A percentile compares a stretch with the other conserved stretches of the same genome.
Conservation (phyloP, 2,113 vertebrate species). For the Brachypodius melanocephalos region DNA sequence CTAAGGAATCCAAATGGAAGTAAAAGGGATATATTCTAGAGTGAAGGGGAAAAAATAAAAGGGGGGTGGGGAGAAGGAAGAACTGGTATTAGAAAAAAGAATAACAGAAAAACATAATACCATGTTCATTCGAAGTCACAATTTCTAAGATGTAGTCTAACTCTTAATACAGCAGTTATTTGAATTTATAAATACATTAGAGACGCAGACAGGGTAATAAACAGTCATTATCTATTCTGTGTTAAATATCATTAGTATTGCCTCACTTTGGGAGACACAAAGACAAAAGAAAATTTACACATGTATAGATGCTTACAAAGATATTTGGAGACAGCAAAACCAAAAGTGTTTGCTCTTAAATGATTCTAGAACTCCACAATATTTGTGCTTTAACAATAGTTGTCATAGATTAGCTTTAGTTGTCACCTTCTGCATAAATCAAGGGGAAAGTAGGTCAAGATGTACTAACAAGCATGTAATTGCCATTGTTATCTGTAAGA, state of each 20-base stretch:
- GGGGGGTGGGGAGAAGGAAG: fast-evolving
- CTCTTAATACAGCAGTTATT: neutral
- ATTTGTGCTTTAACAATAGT: neutral
- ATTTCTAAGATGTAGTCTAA: neutral
- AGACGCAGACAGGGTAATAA: neutral
- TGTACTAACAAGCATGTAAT: slow-evolving; percentile 13
- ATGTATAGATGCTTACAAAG: neutral
- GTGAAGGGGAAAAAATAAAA: too few species aligned
- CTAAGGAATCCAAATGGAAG: neutral
- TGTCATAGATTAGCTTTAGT: neutral
- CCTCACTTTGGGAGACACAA: neutral
- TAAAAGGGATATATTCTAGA: neutral
- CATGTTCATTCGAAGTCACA: neutral
- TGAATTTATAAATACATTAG: neutral
- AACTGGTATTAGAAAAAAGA: neutral
- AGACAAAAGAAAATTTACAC: neutral
- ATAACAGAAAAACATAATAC: neutral
- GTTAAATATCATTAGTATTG: neutral
- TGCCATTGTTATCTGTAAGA: neutral
- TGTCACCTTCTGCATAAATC: slow-evolving; percentile 14
- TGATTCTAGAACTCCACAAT: neutral
- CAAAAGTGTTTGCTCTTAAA: neutral
- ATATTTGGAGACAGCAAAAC: neutral
- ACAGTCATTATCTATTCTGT: neutral
- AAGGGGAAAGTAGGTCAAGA: slow-evolving; percentile 32